Evolutionary conservation across 2,797 vertebrate species (phyloP).

Genomic region (Bryconaethiops microstoma): DNA sequence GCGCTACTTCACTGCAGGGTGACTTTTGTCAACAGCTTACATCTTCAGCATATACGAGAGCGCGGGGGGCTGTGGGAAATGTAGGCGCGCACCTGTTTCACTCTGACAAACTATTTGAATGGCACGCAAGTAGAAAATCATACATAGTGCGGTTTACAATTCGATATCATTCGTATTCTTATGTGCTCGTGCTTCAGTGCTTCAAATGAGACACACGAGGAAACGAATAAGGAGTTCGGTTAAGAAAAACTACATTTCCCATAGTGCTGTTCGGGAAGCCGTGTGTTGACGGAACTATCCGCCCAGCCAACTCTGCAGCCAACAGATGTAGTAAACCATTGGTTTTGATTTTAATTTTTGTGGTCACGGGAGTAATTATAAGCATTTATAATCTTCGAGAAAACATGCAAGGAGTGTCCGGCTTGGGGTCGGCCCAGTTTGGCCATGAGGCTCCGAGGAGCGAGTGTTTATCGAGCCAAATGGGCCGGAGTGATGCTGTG

Average conservation of each 20-base stretch:
- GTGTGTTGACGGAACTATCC: conserved; percentile 13
- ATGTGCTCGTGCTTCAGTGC: too few species aligned
- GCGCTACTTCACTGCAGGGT: conserved; percentile 13
- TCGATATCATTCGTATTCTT: too few species aligned
- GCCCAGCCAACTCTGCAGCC: not conserved
- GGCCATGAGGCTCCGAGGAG: not conserved
- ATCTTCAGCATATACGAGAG: conserved; percentile 12
- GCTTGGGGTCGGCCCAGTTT: conserved; percentile 3
- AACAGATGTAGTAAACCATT: not conserved
- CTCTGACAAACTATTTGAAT: not conserved
- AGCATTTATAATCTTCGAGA: not conserved
- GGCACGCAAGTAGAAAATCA: not conserved
- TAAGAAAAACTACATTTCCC: conserved; percentile 14
- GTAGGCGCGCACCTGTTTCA: conserved; percentile 32
- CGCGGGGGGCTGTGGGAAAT: conserved; percentile 56
- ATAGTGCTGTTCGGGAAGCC: not conserved
- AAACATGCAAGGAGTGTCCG: conserved; percentile 22
- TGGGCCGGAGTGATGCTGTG: not conserved
- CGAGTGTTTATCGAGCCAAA: conserved; percentile 7
- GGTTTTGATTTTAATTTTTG: not conserved
- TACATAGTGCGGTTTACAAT: not conserved
- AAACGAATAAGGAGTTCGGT: not conserved
- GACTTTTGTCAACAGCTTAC: conserved; percentile 17
- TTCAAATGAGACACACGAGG: not conserved
- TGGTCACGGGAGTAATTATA: not conserved